Base-by-base conservation (phyloP, 2,797 vertebrate species). In the Urophycis tenuis region DNA sequence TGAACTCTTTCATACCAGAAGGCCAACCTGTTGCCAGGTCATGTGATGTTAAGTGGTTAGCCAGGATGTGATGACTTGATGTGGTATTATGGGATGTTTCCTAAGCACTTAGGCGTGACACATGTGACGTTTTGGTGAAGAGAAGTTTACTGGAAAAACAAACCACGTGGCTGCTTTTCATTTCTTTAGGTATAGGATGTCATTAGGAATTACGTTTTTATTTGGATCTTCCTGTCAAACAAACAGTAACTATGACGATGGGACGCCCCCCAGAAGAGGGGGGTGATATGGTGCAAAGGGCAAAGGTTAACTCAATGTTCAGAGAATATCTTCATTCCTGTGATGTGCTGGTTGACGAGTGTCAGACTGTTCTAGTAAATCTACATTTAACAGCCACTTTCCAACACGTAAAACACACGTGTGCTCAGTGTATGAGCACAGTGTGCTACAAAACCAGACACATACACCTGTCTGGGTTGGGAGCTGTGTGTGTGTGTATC, bases 1-100 rank as follows among this genome's bases (percentile, higher is more conserved):
- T 87, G 82, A 81, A 81, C 79, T 83, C 87, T 89, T 92, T 90
- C 84, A 91, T 87, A 85, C 41, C 79, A 76, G 77, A 79, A 80
- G 82, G 81, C 82, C 84, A 82, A 85, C 81, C 77, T 86, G 83
- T 86, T 88, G 87, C 84, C 82, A 85, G 81, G 85, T 85, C 79
- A 74, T 75, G 83, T 17, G 76, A 80, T 78, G 76, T 80, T 74
- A 89, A 87, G 83, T 81, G 79, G 84, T 73, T 75, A 49, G 31
- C 32, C 33, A 36, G 82, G 81, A 80, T 25, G 76, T 85, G 80
- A 84, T 78, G 78, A 75, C 79, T 79, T 80, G 82, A 82, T 81
- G 84, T 84, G 81, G 77, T 81, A 73, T 74, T 85, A 84, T 78
- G 77, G 81, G 76, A 83, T 79, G 25, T 78, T 45, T 82, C 77